Conservation (phyloP, 2,797 vertebrate genomes). For the Poecilia gillii region DNA sequence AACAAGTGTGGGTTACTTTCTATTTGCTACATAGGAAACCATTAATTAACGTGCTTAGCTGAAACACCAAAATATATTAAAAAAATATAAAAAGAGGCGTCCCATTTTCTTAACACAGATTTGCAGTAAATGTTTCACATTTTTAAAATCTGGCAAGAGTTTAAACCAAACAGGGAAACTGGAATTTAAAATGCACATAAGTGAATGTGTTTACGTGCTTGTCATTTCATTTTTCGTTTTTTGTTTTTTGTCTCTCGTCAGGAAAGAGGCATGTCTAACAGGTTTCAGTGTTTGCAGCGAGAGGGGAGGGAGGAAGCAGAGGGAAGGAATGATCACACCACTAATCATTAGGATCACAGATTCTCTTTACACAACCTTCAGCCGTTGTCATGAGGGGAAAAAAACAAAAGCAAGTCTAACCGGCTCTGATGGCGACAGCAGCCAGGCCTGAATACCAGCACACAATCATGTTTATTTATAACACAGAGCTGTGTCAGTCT, state of each 20-base stretch:
- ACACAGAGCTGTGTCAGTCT: constrained; percentile 32
- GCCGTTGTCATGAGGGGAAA: constrained; percentile 14
- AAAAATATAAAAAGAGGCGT: not conserved
- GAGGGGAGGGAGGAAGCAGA: constrained; percentile 43
- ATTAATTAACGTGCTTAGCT: not conserved
- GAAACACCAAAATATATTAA: not conserved
- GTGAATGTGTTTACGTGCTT: constrained; percentile 25
- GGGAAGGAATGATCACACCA: constrained; percentile 51
- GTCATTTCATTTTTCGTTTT: constrained; percentile 7
- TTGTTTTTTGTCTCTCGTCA: constrained; percentile 23
- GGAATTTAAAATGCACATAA: constrained; percentile 9
- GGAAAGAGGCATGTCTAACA: constrained; percentile 53
- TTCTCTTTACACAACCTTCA: constrained; percentile 27
- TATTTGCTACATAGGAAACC: not conserved
- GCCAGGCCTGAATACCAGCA: constrained; percentile 35
- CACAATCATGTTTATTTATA: constrained; percentile 53
- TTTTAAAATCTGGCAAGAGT: not conserved
- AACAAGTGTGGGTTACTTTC: not conserved
- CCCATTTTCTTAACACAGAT: not conserved
- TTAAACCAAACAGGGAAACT: not conserved
- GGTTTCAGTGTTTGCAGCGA: constrained; percentile 68
- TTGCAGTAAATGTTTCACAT: not conserved
- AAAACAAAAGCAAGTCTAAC: constrained; percentile 47
- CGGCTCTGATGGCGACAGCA: constrained; percentile 15
- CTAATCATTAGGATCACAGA: constrained; percentile 56